These are phyloP conservation scores for Epizoanthus illoricatus DNA, from an alignment of 92 coral and sea anemone species.

Conservation along the genomic window DNA sequence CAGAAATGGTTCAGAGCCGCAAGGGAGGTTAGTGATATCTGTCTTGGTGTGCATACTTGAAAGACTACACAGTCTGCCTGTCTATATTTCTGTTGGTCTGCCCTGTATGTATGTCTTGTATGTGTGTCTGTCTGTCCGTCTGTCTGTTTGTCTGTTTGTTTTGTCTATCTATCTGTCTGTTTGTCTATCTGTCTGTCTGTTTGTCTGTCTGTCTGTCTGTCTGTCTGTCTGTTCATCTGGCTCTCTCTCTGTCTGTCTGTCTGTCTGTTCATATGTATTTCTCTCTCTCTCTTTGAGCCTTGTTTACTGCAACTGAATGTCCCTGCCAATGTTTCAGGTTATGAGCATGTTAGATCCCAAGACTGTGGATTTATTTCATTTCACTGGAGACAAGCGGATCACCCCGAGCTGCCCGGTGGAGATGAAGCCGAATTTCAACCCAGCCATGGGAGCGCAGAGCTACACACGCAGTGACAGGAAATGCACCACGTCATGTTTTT, in stretches of 20 bases:
- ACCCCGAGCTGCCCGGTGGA: conserved; percentile 89
- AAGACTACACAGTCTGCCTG: too few relatives aligned
- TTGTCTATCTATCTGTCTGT: too few relatives aligned
- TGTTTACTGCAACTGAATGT: neutral
- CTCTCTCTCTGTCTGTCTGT: neutral
- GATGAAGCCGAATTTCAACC: conserved; percentile 72
- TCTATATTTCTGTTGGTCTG: too few relatives aligned
- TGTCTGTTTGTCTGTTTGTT: too few relatives aligned
- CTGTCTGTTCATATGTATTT: neutral
- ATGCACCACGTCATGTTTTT: conserved; percentile 60
- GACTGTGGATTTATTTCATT: conserved; percentile 84
- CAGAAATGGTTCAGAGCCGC: conserved; percentile 36
- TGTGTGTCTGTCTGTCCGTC: too few relatives aligned
- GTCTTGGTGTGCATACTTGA: neutral
- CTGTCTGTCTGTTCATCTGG: neutral
- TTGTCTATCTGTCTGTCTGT: too few relatives aligned
- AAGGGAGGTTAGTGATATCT: conserved; percentile 22
- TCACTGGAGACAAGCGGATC: conserved; percentile 81
- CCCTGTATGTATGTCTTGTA: too few relatives aligned
- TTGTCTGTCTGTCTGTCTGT: too few relatives aligned
- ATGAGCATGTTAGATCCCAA: conserved; percentile 87
- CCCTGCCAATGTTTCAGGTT: conserved; percentile 52
- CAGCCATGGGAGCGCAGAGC: conserved; percentile 87
- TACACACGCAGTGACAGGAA: conserved; percentile 57
- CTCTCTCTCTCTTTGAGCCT: neutral